Evolutionary conservation across 2,888 invertebrate species (phyloP), one percentile per base, ranked within the genome.

Genomic region (Iphiclides podalirius): DNA sequence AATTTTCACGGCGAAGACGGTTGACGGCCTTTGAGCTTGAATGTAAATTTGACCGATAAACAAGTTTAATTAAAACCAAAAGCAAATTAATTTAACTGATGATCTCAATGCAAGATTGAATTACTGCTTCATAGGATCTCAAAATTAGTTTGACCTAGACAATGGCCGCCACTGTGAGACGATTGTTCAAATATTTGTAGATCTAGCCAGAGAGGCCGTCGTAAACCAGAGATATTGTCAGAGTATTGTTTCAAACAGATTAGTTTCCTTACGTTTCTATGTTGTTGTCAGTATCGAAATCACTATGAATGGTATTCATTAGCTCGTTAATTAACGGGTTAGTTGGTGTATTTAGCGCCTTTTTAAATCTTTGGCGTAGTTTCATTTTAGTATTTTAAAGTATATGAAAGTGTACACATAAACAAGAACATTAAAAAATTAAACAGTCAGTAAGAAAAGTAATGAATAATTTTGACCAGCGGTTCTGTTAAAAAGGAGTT

Each of bases 81-180:
- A 66, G 66, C 65, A 66, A 68, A 70, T 72, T 65, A 67, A 67
- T 73, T 71, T 66, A 71, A 68, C 66, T 70, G 72, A 68, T 76
- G 72, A 68, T 74, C 71, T 72, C 66, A 74, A 77, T 74, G 75
- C 66, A 69, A 78, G 82, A 83, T 82, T 77, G 75, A 80, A 84
- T 83, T 79, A 80, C 74, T 69, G 68, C 65, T 70, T 67, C 61
- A 65, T 70, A 66, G 73, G 67, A 72, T 67, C 64, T 67, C 73
- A 74, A 76, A 82, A 84, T 85, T 83, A 83, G 84, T 83, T 85
- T 75, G 80, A 82, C 82, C 82, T 81, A 78, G 78, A 85, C 86
- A 86, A 84, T 80, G 72, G 75, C 69, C 64, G 66, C 60, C 66
- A 63, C 69, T 63, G 67, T 68, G n/a, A n/a, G 69, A 63, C 60